Conservation (phyloP, 1,140 invertebrate genomes). For the honey bee (Apis mellifera) region DNA sequence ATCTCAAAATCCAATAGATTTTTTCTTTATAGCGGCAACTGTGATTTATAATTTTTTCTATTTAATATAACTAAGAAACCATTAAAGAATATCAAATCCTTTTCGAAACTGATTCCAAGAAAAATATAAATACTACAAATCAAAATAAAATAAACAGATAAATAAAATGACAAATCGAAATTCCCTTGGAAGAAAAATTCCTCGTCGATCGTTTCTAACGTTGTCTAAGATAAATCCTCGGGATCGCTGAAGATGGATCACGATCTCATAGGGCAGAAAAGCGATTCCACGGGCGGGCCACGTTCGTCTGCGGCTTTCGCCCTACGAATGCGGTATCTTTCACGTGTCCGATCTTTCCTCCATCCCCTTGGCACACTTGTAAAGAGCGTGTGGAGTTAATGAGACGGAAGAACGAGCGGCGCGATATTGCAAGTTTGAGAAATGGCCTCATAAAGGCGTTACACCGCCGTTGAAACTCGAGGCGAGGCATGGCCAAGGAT, state of each 20-base stretch:
- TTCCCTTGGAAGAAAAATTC: not conserved
- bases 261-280: not conserved
- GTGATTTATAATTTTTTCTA: too few species aligned
- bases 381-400: slow-evolving; percentile 42
- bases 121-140: too few species aligned
- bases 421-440: slow-evolving; percentile 44
- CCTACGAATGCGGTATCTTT: slow-evolving; percentile 13
- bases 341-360: slow-evolving; percentile 14
- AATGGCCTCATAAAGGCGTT: slow-evolving; percentile 40
- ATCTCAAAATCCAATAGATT: too few species aligned
- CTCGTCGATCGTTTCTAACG: not conserved
- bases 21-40: too few species aligned
- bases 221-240: not conserved
- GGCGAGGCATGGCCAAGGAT: slow-evolving; percentile 15
- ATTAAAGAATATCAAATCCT: too few species aligned
- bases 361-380: slow-evolving; percentile 1
- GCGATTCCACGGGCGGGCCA: not conserved
- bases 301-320: not conserved
- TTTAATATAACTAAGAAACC: too few species aligned
- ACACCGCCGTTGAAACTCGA: slow-evolving; percentile 30
- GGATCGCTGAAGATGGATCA: not conserved
- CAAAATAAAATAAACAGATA: too few species aligned
- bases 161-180: not conserved
- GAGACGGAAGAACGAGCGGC: slow-evolving; percentile 47
- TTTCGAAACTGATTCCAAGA: too few species aligned